A percentile compares a stretch with the other conserved stretches of the same genome.
Conservation (phyloP, 2,888 invertebrate species). For the Noctua comes region DNA sequence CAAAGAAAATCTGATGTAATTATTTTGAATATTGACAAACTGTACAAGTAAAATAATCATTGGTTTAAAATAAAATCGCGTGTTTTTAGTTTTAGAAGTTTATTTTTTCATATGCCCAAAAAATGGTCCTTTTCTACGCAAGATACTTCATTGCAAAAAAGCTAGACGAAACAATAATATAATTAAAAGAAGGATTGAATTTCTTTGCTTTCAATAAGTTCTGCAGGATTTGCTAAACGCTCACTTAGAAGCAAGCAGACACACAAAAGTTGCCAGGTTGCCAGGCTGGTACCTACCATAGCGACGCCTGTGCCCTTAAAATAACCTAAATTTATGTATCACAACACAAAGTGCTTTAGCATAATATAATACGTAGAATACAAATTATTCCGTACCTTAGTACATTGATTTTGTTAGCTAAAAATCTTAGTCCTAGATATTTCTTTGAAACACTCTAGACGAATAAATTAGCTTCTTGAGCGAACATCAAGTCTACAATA, state of each 20-base stretch:
- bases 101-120: neutral
- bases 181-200: neutral
- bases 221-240: neutral
- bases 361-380: slow-evolving; percentile 21
- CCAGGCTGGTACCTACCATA: neutral
- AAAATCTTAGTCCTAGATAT: slow-evolving; percentile 30
- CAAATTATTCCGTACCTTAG: slow-evolving; percentile 24
- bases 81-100: neutral
- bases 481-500: slow-evolving; percentile 42
- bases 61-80: neutral
- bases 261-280: neutral
- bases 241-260: neutral
- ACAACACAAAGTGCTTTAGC: slow-evolving; percentile 8
- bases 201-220: neutral
- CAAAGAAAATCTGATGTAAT: neutral
- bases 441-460: slow-evolving; percentile 64
- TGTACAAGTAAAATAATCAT: neutral
- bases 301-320: neutral
- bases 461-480: slow-evolving; percentile 63
- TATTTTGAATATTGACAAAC: neutral
- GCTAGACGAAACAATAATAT: neutral
- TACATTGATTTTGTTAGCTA: slow-evolving; percentile 41
- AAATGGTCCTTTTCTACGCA: too few relatives aligned
- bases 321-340: slow-evolving; percentile 16
- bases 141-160: neutral